Percentiles rank a stretch among this genome's conserved stretches.
Evolutionary conservation across 2,113 vertebrate species (phyloP).

Genomic region (Scalopus aquaticus): DNA sequence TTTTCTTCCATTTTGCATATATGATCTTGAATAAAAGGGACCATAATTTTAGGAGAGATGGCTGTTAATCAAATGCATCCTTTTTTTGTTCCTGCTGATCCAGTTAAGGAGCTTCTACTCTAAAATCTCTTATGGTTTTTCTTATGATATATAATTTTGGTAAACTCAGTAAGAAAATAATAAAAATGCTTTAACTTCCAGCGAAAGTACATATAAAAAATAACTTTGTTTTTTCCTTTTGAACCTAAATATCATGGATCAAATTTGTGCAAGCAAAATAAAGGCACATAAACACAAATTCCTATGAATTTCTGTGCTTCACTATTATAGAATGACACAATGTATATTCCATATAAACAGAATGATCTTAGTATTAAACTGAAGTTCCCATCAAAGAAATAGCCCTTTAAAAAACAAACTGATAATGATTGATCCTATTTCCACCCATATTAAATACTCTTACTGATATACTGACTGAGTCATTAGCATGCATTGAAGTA

Average conservation of each 20-base stretch:
- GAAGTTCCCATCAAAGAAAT: constrained; percentile 41
- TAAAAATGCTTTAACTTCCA: not conserved
- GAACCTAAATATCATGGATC: not conserved
- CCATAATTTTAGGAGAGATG: not conserved
- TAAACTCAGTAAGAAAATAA: not conserved
- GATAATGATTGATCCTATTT: constrained; percentile 48
- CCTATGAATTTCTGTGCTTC: not conserved
- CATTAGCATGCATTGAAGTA: constrained; percentile 80
- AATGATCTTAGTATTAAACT: constrained; percentile 16
- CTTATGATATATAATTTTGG: not conserved
- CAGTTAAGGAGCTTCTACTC: not conserved
- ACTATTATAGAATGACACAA: not conserved
- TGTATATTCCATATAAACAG: not conserved
- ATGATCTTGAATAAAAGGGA: not conserved
- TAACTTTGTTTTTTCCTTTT: not conserved
- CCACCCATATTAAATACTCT: constrained; percentile 57
- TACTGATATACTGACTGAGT: constrained; percentile 41
- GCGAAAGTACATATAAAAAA: not conserved
- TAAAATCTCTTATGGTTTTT: not conserved
- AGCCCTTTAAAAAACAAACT: constrained; percentile 56
- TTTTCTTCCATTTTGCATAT: not conserved
- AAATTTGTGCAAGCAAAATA: not conserved
- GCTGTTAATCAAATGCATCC: not conserved
- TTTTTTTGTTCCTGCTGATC: not conserved
- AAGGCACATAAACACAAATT: constrained; percentile 10